A percentile compares a stretch with the other conserved stretches of the same genome.
Conservation (phyloP, 1,140 invertebrate genomes). For the Zaprionus kolodkinae region DNA sequence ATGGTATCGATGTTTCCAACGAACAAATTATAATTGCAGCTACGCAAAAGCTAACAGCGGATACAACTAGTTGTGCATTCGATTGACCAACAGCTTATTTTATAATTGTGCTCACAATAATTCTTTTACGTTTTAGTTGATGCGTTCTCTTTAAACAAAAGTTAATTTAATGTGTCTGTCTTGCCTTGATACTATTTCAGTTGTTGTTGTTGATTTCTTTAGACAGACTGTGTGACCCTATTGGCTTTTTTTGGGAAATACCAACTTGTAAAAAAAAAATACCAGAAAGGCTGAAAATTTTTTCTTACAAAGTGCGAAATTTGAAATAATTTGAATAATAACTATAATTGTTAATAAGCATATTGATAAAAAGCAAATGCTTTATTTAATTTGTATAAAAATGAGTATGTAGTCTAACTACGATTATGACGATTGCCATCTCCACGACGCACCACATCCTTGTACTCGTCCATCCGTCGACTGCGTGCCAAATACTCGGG, state of each 20-base stretch:
- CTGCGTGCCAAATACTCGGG: constrained; percentile 88
- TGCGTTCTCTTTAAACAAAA: constrained; percentile 16
- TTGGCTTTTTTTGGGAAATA: not conserved
- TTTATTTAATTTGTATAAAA: constrained; percentile 30
- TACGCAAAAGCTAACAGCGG: not conserved
- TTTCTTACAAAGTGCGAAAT: not conserved
- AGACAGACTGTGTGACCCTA: constrained; percentile 24
- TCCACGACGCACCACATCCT: constrained; percentile 94
- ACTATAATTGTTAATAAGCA: not conserved
- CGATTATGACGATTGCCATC: constrained; percentile 95
- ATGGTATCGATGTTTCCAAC: constrained; percentile 26
- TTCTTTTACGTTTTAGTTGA: constrained; percentile 15
- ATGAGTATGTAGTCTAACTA: constrained; percentile 86
- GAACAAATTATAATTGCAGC: not conserved
- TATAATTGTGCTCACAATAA: constrained; percentile 6
- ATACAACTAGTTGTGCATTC: not conserved
- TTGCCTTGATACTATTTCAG: constrained; percentile 23
- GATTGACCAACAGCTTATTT: not conserved
- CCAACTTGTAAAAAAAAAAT: constrained; percentile 7
- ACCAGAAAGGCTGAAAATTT: not conserved
- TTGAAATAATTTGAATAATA: not conserved
- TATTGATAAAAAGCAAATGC: constrained; percentile 2
- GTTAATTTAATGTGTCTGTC: constrained; percentile 9
- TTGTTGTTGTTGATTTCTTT: constrained; percentile 23
- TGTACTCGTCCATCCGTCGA: constrained; percentile 95